Conservation (phyloP, 2,113 vertebrate species). For the Regulus satrapa region DNA sequence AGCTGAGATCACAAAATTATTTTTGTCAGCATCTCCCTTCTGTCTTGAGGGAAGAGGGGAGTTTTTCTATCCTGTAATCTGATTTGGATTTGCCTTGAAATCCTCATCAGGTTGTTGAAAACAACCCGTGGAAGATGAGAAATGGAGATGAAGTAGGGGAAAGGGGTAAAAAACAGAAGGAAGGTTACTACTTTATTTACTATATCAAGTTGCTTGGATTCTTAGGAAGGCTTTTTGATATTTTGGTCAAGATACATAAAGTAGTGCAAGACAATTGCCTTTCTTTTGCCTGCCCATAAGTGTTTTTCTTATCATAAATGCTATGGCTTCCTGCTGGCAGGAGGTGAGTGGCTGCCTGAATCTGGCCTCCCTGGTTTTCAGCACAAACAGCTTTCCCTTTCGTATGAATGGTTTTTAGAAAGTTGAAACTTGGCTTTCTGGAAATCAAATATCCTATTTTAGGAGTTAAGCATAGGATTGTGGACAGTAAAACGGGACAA, state of each 20-base stretch:
- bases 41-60: not conserved
- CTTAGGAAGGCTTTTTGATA: not conserved
- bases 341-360: not conserved
- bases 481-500: not conserved
- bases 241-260: not conserved
- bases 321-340: not conserved
- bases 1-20: not conserved
- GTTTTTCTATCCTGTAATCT: not conserved
- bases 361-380: not conserved
- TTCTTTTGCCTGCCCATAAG: not conserved
- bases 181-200: not conserved
- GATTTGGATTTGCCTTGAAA: not conserved
- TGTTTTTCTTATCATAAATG: not conserved
- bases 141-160: not conserved
- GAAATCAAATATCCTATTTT: not conserved
- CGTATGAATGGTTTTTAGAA: not conserved
- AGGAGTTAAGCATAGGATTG: not conserved
- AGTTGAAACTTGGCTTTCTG: not conserved
- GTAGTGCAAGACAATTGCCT: not conserved
- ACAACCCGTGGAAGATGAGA: not conserved
- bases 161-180: not conserved
- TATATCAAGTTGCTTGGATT: not conserved
- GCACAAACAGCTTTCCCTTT: not conserved
- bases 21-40: not conserved
- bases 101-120: not conserved